Evolutionary conservation across 2,797 vertebrate species (phyloP).

Genomic region (Hafferia zeledoni): DNA sequence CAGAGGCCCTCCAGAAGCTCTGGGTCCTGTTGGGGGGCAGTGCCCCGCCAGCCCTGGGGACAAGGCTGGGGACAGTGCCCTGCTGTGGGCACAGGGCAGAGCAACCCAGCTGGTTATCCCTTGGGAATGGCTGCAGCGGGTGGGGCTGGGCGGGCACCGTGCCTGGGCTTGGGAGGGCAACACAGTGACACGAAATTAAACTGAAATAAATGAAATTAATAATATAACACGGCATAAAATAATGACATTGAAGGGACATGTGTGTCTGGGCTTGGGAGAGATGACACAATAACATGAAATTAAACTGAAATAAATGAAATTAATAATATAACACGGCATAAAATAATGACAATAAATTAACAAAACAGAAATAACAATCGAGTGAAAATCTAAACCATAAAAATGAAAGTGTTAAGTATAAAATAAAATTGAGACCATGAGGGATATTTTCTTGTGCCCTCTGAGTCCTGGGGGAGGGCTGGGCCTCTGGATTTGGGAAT

Average conservation of each 20-base stretch:
- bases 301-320: neutral
- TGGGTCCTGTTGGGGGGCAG: neutral
- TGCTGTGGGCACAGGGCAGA: neutral
- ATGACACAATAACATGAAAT: neutral
- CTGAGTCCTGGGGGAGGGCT: neutral
- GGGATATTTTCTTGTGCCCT: neutral
- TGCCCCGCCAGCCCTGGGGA: neutral
- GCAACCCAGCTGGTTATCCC: rapidly evolving
- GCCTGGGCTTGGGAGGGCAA: rapidly evolving
- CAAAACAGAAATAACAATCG: neutral
- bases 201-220: too few species aligned
- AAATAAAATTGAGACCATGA: neutral
- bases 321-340: neutral
- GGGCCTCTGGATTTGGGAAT: neutral
- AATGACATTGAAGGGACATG: rapidly evolving
- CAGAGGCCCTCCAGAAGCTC: neutral
- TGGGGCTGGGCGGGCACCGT: rapidly evolving
- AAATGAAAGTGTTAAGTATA: neutral
- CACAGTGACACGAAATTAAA: neutral
- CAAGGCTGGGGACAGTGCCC: neutral
- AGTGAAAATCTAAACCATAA: neutral
- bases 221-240: too few species aligned
- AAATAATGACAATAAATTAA: neutral
- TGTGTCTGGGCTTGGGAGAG: neutral
- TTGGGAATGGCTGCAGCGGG: too few species aligned